These are phyloP conservation scores for Tetramorium parvispinum DNA, from an alignment of 1,140 invertebrate species.

Conservation along the genomic window DNA sequence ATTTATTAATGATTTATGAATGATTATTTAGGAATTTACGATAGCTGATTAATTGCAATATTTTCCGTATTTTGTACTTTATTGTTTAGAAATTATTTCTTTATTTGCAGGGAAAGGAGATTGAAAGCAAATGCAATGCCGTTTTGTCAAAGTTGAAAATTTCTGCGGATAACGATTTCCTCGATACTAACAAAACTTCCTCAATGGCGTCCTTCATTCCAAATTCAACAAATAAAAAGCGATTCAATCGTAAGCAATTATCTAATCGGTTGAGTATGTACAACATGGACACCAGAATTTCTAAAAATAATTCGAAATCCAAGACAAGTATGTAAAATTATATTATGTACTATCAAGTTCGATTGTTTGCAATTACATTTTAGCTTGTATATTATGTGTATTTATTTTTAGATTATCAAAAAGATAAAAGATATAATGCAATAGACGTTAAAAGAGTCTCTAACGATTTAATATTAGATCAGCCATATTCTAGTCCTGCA, in stretches of 20 bases:
- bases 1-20: constrained; percentile 1
- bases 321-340: constrained; percentile 65
- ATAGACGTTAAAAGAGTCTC: constrained; percentile 25
- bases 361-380: constrained; percentile 9
- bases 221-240: constrained; percentile 70
- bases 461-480: constrained; percentile 65
- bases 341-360: neutral
- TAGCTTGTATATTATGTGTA: neutral
- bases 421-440: constrained; percentile 62
- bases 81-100: constrained; percentile 22
- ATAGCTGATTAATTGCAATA: neutral
- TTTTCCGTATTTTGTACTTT: neutral
- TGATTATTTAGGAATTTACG: constrained; percentile 5
- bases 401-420: constrained; percentile 65
- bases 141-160: constrained; percentile 80
- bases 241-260: constrained; percentile 56
- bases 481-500: constrained; percentile 67
- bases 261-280: constrained; percentile 79
- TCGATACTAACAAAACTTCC: constrained; percentile 65
- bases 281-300: constrained; percentile 70
- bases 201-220: constrained; percentile 70
- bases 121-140: constrained; percentile 76
- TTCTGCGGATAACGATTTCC: constrained; percentile 76
- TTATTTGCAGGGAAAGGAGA: constrained; percentile 78
- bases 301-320: constrained; percentile 72